These are phyloP conservation scores for Proterorhinus semilunaris DNA, from an alignment of 2,113 vertebrate genomes.

Conservation along the genomic window DNA sequence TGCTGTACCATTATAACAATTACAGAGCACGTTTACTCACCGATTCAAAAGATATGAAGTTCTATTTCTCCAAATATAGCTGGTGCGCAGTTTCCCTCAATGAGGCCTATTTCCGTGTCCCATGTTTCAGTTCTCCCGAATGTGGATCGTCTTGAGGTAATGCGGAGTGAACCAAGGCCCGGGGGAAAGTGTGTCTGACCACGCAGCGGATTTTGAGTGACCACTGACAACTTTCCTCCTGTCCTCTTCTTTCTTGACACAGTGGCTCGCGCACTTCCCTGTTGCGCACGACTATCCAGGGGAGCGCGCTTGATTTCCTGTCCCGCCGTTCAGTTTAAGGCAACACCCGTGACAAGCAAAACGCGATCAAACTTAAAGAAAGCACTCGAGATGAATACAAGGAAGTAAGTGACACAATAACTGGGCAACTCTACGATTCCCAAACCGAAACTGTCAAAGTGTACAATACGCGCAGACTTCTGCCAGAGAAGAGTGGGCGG, in stretches of 20 bases:
- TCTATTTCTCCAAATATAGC: constrained; percentile 22
- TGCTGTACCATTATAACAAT: accelerated
- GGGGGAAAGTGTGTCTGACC: not conserved
- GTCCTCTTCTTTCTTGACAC: not conserved
- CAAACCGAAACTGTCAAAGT: not conserved
- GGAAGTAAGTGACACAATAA: too few relatives aligned
- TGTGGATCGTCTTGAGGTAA: too few relatives aligned
- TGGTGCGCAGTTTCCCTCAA: constrained; percentile 2
- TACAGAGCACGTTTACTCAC: constrained; percentile 13
- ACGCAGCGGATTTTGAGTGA: not conserved
- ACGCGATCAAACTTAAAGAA: not conserved
- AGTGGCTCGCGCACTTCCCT: constrained; percentile 51
- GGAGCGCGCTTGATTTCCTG: constrained; percentile 58
- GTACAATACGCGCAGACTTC: constrained; percentile 11
- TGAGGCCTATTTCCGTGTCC: constrained; percentile 8
- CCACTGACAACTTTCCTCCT: not conserved
- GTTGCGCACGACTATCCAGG: constrained; percentile 20
- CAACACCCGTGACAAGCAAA: not conserved
- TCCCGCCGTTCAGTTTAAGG: constrained; percentile 17
- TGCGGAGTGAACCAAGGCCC: not conserved
- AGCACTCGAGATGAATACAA: not conserved
- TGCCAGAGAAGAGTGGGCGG: constrained; percentile 58
- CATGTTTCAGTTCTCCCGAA: not conserved
- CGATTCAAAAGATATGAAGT: constrained; percentile 34
- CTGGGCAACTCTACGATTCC: too few relatives aligned